Percentiles rank a stretch among this genome's conserved stretches.
Evolutionary conservation across 2,797 vertebrate species (phyloP).

Genomic region (Hydrophis major): DNA sequence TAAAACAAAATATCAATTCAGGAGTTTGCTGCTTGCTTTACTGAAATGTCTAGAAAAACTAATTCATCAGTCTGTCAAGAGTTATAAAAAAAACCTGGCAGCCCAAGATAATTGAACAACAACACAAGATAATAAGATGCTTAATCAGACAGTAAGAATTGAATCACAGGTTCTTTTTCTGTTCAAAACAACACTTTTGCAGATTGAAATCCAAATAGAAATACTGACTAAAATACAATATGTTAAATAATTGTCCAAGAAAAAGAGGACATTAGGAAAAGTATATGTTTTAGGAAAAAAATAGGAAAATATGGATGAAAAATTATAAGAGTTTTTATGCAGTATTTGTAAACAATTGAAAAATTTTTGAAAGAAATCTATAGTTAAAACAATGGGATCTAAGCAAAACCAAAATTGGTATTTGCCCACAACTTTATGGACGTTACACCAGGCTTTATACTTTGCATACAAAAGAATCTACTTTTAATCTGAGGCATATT

Average conservation of each 20-base stretch:
- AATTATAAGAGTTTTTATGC: neutral
- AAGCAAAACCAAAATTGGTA: neutral
- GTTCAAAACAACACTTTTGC: neutral
- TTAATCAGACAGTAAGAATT: neutral
- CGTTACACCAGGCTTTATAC: neutral
- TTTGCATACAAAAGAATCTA: neutral
- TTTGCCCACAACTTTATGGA: neutral
- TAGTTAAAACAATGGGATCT: neutral
- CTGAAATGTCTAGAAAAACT: neutral
- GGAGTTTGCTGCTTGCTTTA: neutral
- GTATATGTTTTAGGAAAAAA: neutral
- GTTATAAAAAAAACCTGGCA: neutral
- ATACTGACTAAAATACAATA: neutral
- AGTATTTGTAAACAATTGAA: neutral
- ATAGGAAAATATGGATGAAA: neutral
- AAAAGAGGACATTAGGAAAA: neutral
- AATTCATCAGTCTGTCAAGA: neutral
- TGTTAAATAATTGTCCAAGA: neutral
- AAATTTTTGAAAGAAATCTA: neutral
- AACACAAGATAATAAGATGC: neutral
- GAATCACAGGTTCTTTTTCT: neutral
- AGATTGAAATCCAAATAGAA: neutral
- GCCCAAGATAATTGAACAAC: neutral
- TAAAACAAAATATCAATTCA: neutral
- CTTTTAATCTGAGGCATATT: neutral